These are phyloP conservation scores for Merops nubicus DNA, from an alignment of 2,113 vertebrate species.

Conservation along the genomic window DNA sequence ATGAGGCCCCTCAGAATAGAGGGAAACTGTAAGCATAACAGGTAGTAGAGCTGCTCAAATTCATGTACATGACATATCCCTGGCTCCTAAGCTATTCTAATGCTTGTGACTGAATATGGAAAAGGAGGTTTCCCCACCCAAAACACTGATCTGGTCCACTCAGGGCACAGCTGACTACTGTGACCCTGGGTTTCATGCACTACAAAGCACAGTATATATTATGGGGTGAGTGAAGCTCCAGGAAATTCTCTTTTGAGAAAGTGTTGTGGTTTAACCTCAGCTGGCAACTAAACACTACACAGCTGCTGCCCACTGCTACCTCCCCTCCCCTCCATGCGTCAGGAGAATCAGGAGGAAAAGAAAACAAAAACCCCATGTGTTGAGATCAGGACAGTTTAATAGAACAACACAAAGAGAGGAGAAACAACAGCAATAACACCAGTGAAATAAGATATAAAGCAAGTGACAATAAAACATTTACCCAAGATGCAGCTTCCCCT, in stretches of 20 bases:
- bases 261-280: too few relatives aligned
- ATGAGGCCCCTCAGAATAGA: conserved; percentile 34
- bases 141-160: not conserved
- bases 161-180: not conserved
- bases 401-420: too few relatives aligned
- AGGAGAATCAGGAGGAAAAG: too few relatives aligned
- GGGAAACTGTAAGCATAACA: conserved; percentile 28
- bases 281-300: too few relatives aligned
- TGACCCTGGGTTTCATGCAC: not conserved
- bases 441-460: too few relatives aligned
- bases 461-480: too few relatives aligned
- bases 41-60: conserved; percentile 36
- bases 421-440: too few relatives aligned
- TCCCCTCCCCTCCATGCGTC: too few relatives aligned
- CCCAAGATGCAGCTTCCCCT: too few relatives aligned
- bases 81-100: conserved; percentile 11
- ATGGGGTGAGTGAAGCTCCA: not conserved
- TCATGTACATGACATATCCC: conserved; percentile 44
- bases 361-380: too few relatives aligned
- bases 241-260: not conserved
- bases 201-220: not conserved
- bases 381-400: too few relatives aligned
- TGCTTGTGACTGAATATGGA: not conserved
- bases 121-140: conserved; percentile 14
- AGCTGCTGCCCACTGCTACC: too few relatives aligned